Base-by-base conservation (phyloP, 1,140 invertebrate species). In the Eupristina koningsbergeri region DNA sequence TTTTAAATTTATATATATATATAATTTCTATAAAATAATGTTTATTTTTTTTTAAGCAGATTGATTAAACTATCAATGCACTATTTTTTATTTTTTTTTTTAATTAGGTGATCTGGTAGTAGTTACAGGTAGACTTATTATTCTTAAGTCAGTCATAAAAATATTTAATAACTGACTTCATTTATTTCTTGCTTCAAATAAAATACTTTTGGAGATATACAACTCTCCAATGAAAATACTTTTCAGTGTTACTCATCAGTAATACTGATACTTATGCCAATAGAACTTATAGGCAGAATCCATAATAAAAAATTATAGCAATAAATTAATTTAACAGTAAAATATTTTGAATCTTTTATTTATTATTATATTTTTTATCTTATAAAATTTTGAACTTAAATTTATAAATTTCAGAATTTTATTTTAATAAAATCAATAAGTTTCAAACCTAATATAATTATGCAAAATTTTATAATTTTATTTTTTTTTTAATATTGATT, bases 211-310 rank as follows among this genome's bases (percentile, higher is more conserved):
- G 9, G n/a, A 39, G 45, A 63, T 13, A 31, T 29, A 17, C 34
- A 63, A 29, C 0, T 84, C 3, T 61, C 1, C 6, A 58, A 84
- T 22, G n/a, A 71, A 78, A 34, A 84, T 67, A 17, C 61, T 63
- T 85, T 71, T 77, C n/a, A 80, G 19, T 34, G 61, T 73, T 47
- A n/a, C 75, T 76, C 31, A 39, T 3, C n/a, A n/a, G n/a, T 81
- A 78, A 81, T 45, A 84, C 78, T 84, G 73, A 29, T 84, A 80
- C 71, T 76, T 80, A 84, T 81, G 83, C 78, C 83, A 84, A 84
- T 77, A 84, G 71, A 84, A 76, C 78, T 84, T 80, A 69, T 73
- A 47, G 45, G 74, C 63, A 78, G 64, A 31, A 81, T 31, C 15
- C 29, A 63, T 53, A 41, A 80, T 22, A 41, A 67, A 84, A 71